Conservation (phyloP, 2,797 vertebrate genomes). For the Danionella dracula region DNA sequence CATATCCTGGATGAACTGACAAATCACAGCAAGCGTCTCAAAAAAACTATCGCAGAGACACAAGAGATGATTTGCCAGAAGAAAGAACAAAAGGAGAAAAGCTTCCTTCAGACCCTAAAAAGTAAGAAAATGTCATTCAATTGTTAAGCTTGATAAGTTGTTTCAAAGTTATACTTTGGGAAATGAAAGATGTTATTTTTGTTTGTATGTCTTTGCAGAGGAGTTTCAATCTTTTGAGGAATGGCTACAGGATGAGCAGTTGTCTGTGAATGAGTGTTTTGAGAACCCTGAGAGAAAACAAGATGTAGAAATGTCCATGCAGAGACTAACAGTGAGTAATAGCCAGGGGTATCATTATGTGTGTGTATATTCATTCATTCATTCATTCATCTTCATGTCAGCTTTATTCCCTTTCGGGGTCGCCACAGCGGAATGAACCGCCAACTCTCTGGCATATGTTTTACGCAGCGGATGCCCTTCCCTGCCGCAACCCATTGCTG, state of each 20-base stretch:
- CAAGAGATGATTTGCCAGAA: constrained; percentile 79
- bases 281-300: constrained; percentile 77
- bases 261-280: constrained; percentile 85
- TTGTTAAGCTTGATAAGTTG: too few species aligned
- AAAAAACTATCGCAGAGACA: constrained; percentile 66
- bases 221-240: constrained; percentile 80
- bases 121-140: constrained; percentile 43
- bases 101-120: constrained; percentile 70
- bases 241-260: constrained; percentile 79
- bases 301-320: constrained; percentile 70
- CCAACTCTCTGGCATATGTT: too few species aligned
- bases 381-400: too few species aligned
- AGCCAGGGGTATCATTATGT: too few species aligned
- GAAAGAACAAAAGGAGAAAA: constrained; percentile 77
- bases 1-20: constrained; percentile 75
- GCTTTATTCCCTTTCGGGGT: too few species aligned
- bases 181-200: background rate
- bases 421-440: too few species aligned
- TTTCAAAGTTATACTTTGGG: too few species aligned
- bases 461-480: too few species aligned
- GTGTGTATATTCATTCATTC: too few species aligned
- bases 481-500: too few species aligned
- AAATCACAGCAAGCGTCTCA: constrained; percentile 61
- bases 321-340: constrained; percentile 74
- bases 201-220: constrained; percentile 57